Conservation (phyloP, 2,113 vertebrate species). For the Thryonomys swinderianus region DNA sequence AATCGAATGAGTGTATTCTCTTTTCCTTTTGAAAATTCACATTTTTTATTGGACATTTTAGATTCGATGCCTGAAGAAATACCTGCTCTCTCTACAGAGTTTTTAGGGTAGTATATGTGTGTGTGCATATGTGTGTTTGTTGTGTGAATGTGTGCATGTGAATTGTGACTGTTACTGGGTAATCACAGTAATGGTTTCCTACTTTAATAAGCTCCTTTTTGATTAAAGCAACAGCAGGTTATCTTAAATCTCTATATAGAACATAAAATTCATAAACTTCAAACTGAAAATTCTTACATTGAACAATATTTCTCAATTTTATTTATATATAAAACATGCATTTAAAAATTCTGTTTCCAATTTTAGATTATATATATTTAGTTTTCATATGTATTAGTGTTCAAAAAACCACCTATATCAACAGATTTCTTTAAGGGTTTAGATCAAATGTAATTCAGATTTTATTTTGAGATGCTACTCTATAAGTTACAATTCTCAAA, state of each 20-base stretch:
- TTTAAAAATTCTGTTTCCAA: background rate
- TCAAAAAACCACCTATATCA: background rate
- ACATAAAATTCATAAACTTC: constrained; percentile 22
- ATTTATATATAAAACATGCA: background rate
- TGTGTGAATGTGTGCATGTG: background rate
- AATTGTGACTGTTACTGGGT: background rate
- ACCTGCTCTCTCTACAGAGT: background rate
- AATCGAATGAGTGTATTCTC: background rate
- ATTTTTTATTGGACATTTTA: background rate
- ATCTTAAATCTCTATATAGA: constrained; percentile 39
- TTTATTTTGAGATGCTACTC: constrained; percentile 46
- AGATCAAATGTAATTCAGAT: constrained; percentile 18
- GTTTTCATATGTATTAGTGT: background rate
- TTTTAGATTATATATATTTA: background rate
- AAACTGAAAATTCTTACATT: constrained; percentile 32
- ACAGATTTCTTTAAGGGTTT: constrained; percentile 5
- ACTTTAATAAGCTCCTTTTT: background rate
- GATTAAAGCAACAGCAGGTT: background rate
- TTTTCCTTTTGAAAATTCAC: background rate
- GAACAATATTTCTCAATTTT: constrained; percentile 23
- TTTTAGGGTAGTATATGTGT: background rate
- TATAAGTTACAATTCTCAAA: background rate
- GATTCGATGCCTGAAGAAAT: background rate
- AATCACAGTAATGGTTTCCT: background rate
- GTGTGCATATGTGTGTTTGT: background rate